These are phyloP conservation scores for Protonemura montana DNA, from an alignment of 2,888 invertebrate species.

Conservation along the genomic window DNA sequence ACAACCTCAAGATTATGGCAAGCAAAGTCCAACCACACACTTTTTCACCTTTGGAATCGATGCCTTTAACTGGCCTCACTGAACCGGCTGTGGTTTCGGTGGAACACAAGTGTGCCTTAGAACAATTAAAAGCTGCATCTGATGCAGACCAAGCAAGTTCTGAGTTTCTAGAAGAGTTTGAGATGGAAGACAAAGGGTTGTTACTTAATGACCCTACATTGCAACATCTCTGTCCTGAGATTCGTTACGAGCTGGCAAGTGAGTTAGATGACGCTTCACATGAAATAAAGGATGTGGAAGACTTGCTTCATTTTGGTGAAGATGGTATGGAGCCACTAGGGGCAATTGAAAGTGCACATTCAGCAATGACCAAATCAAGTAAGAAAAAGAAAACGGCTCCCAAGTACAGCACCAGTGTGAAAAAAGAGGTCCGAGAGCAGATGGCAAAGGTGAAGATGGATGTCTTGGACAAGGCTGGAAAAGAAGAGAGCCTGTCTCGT, in stretches of 20 bases:
- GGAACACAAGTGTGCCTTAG: conserved; percentile 56
- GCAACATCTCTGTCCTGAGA: conserved; percentile 1
- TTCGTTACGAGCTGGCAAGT: neutral
- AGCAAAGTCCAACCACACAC: neutral
- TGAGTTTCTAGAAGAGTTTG: neutral
- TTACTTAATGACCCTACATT: conserved; percentile 14
- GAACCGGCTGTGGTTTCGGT: conserved; percentile 59
- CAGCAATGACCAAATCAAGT: conserved; percentile 41
- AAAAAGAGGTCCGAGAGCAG: conserved; percentile 54
- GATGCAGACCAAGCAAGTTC: neutral
- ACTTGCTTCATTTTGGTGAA: conserved; percentile 52
- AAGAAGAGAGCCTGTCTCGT: conserved; percentile 65
- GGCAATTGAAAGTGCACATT: conserved; percentile 60
- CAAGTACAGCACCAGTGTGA: conserved; percentile 47
- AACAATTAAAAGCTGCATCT: neutral
- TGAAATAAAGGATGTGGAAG: conserved; percentile 33
- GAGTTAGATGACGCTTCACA: neutral
- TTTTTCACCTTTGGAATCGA: conserved; percentile 41
- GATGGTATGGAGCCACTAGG: conserved; percentile 60
- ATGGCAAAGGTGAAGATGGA: conserved; percentile 57
- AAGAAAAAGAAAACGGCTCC: conserved; percentile 45
- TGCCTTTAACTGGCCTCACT: conserved; percentile 53
- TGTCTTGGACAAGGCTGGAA: conserved; percentile 60
- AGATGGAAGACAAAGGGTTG: neutral
- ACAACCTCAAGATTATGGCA: conserved; percentile 62